Base-by-base conservation (phyloP, 53 echinoderm and acorn worm species). In the Temnopleurus reevesii region DNA sequence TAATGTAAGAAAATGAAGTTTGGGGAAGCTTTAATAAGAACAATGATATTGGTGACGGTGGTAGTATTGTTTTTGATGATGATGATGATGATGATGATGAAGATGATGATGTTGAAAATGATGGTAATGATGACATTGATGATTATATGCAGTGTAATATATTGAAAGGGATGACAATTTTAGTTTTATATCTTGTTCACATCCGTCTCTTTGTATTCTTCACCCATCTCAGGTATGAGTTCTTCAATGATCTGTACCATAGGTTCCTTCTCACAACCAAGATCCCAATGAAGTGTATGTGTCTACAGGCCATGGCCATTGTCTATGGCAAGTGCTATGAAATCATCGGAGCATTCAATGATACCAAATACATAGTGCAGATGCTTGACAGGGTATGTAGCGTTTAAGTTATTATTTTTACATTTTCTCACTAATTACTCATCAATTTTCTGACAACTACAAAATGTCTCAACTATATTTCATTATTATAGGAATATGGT, bases 171-270 rank as follows among this genome's bases (percentile, higher is more conserved):
- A 49, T 49, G 49, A 49, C 1, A 12, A 49, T 0, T 49, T 49
- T 49, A 49, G 15, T n/a, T n/a, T n/a, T n/a, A 49, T 1, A 0
- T 9, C 49, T 15, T 12, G 49, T 12, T 12, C 9, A 49, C 49
- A 49, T 49, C 0, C 49, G 10, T 12, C 15, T n/a, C n/a, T n/a
- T n/a, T n/a, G 10, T 1, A 12, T 71, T 35, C 18, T 10, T 13
- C 19, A 36, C n/a, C n/a, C 8, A 1, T 71, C n/a, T 34, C 81
- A 97, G 98, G 66, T 97, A 95, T 66, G 98, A 97, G 89, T 97
- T 97, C 88, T 97, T 95, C 94, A 97, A 97, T 76, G 98, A 97
- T 80, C 86, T 97, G 13, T 97, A 97, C 93, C 98, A 97, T 47
- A 90, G 98, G 43, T 97, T 97, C 45, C 92, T 97, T 0, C 89